Base-by-base conservation (phyloP, 2,797 vertebrate genomes). In the Urophycis tenuis region DNA sequence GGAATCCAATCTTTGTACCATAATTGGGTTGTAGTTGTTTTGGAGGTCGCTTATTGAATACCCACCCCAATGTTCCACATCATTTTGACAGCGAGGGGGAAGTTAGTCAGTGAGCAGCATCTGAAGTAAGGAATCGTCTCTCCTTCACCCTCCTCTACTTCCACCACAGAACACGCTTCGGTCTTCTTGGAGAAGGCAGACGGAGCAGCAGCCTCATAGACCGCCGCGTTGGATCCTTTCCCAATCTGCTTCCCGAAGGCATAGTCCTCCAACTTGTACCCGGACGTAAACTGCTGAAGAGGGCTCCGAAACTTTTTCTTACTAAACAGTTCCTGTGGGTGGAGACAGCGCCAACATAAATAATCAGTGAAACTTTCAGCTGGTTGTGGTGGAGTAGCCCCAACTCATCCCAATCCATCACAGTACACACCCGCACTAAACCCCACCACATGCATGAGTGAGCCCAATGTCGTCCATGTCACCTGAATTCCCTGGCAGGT, bases 31-130 rank as follows among this genome's bases (percentile, higher is more conserved):
- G n/a, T 33, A 15, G 17, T 15, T 32, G 32, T 71, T 29, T 32
- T 32, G 33, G 41, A 19, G 29, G 64, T 72, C 11, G 34, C 14
- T 72, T 17, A 3, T n/a, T 25, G 12, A 17, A 3, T 49, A 81
- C 95, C 82, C 80, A 98, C 96, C 92, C 95, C 95, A 34, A 98
- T 93, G 87, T 98, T 98, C 97, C 97, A 98, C 95, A 98, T 94
- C 96, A 98, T 97, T 89, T 98, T 97, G 89, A 98, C 90, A 1
- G 97, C 97, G 35, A 97, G 84, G 0, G 97, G 96, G 76, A 94
- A 97, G 71, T 72, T 85, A 75, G 76, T 81, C 0, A 92, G 80
- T 6, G 88, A 86, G 83, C 86, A 84, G 83, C 88, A 85, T 1
- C 79, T 74, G 72, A 85, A 72, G 73, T 86, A 77, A n/a, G 49